These are phyloP conservation scores for Trichopria drosophilae DNA, from an alignment of 2,888 invertebrate genomes.

Conservation along the genomic window DNA sequence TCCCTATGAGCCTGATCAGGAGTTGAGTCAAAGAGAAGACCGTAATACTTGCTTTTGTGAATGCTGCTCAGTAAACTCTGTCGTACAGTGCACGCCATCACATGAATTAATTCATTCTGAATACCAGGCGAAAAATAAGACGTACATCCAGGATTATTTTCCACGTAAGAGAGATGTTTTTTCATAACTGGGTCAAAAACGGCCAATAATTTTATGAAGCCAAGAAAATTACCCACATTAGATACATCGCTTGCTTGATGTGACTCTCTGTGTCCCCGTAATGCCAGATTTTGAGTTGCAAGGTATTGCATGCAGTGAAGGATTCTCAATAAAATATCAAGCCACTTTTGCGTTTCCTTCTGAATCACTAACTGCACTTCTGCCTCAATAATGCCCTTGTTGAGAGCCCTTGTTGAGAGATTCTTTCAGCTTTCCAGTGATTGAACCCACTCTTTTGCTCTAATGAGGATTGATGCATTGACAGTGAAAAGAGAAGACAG, in stretches of 20 bases:
- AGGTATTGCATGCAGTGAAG: slow-evolving; percentile 19
- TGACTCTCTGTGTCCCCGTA: slow-evolving; percentile 4
- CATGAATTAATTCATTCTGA: slow-evolving; percentile 16
- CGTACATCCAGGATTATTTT: slow-evolving; percentile 14
- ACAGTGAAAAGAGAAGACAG: slow-evolving; percentile 8
- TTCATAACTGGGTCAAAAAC: not conserved
- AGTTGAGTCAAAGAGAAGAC: slow-evolving; percentile 19
- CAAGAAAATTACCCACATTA: slow-evolving; percentile 8
- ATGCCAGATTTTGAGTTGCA: slow-evolving; percentile 11
- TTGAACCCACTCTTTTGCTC: slow-evolving; percentile 15
- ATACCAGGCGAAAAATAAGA: slow-evolving; percentile 5
- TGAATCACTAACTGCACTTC: slow-evolving; percentile 3
- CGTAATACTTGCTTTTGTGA: slow-evolving; percentile 11
- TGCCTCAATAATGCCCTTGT: no score
- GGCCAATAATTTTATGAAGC: slow-evolving; percentile 6
- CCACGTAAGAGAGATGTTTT: slow-evolving; percentile 1
- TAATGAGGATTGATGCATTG: slow-evolving; percentile 3
- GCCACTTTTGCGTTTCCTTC: slow-evolving; percentile 16
- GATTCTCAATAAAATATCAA: slow-evolving; percentile 7
- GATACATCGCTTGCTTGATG: not conserved
- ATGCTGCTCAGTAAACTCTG: slow-evolving; percentile 8
- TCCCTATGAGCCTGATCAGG: slow-evolving; percentile 14
- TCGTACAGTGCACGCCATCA: slow-evolving; percentile 15
- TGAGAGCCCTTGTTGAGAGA: no score
- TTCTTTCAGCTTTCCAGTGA: slow-evolving; percentile 16